A percentile compares a stretch with the other conserved stretches of the same genome.
phyloP scores from a whole-genome alignment of 2,113 vertebrate genomes.

The Tretioscincus oriximinensis region DNA sequence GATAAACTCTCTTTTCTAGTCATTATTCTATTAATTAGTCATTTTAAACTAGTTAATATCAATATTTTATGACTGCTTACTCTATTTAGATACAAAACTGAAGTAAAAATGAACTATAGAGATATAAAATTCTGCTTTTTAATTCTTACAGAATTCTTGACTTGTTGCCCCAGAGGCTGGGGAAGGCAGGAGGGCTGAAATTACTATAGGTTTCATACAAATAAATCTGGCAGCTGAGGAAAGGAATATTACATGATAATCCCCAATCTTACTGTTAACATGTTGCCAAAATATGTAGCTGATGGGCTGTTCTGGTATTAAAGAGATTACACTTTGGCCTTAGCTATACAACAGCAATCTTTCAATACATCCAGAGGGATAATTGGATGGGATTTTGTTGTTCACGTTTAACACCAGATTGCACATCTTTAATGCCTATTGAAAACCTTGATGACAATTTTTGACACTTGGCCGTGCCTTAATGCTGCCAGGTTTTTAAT shows the following conservation, averaged over 20 bases:
- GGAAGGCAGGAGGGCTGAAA: slow-evolving; percentile 17
- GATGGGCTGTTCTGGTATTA: slow-evolving; percentile 63
- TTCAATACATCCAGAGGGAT: slow-evolving; percentile 48
- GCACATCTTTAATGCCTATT: slow-evolving; percentile 59
- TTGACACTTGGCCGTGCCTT: slow-evolving; percentile 57
- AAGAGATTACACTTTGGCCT: slow-evolving; percentile 55
- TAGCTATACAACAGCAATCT: slow-evolving; percentile 51
- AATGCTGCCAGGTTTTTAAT: slow-evolving; percentile 76
- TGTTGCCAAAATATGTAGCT: slow-evolving; percentile 21
- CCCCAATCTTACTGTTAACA: slow-evolving; percentile 54
- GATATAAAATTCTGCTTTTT: slow-evolving; percentile 45
- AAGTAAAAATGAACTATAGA: slow-evolving; percentile 41
- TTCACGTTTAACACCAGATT: slow-evolving; percentile 54
- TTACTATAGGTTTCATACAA: slow-evolving; percentile 65
- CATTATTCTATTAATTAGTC: slow-evolving; percentile 2
- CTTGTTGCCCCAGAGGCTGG: slow-evolving; percentile 34
- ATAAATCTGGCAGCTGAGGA: slow-evolving; percentile 49
- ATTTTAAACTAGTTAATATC: slow-evolving; percentile 10
- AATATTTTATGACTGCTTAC: background rate
- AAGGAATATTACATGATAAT: slow-evolving; percentile 56
- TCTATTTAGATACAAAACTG: slow-evolving; percentile 29
- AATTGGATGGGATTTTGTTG: slow-evolving; percentile 54
- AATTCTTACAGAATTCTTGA: slow-evolving; percentile 56
- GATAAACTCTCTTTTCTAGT: background rate
- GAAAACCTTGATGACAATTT: slow-evolving; percentile 64